Base-by-base conservation (phyloP, 2,797 vertebrate species). In the Sebastes nivosus region DNA sequence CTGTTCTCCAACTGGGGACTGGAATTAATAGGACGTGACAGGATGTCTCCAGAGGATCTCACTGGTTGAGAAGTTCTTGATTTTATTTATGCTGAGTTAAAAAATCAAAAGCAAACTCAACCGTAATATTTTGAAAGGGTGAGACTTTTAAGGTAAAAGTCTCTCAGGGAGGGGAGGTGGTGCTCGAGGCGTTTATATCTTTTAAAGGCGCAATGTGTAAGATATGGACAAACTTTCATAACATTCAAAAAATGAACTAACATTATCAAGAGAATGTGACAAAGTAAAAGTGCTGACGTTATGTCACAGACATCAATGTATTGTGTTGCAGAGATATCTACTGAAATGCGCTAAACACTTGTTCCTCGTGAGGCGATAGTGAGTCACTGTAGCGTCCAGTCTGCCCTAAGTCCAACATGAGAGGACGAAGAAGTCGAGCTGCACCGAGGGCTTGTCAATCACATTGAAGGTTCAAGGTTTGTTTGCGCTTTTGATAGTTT, bases 21-120 rank as follows among this genome's bases (percentile, higher is more conserved):
- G 66, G 75, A 68, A 68, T 78, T 57, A 78, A 80, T 77, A 34
- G 64, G 63, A 82, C 9, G 20, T 76, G 86, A 72, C 79, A 46
- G 38, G 18, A 63, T 63, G 29, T 78, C 79, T 68, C 52, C 61
- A 1, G 46, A 67, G 66, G 72, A 67, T 82, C 57, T 32, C 50
- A 24, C 25, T 8, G 32, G 25, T 59, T 60, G 27, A 70, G 52
- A 66, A n/a, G 27, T 63, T 81, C 34, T 82, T 80, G 46, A 81
- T 60, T 27, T 13, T 38, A 61, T 29, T 27, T 64, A 42, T 59
- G 50, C 61, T 60, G 55, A 70, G 81, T 77, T 69, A 60, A 74
- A 72, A 52, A 69, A 61, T 78, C 55, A 73, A 80, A 79, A 59
- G 46, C 34, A 32, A 79, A 63, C 16, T 79, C 18, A 0, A 29